Evolutionary conservation across 2,113 vertebrate species (phyloP).

Genomic region (Globicephala melas): DNA sequence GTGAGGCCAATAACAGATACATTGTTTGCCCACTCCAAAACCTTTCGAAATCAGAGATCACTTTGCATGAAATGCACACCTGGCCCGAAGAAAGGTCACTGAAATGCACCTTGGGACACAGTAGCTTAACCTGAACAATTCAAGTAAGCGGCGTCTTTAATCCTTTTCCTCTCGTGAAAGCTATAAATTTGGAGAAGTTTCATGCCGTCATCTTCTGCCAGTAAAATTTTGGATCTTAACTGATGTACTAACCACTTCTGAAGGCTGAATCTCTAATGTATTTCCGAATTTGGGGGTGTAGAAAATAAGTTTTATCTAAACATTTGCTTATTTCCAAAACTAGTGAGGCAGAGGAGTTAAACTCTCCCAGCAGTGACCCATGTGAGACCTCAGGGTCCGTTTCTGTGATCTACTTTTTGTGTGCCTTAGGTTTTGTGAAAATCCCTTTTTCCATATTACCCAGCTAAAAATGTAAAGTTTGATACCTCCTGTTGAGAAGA

Average conservation of each 20-base stretch:
- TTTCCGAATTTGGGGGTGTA: not conserved
- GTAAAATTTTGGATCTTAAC: not conserved
- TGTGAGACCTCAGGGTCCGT: not conserved
- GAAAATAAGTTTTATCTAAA: not conserved
- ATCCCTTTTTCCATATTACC: not conserved
- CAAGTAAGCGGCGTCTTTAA: not conserved
- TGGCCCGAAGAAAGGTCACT: not conserved
- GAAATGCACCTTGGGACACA: not conserved
- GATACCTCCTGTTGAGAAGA: not conserved
- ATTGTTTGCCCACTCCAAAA: not conserved
- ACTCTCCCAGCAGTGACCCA: not conserved
- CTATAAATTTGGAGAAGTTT: not conserved
- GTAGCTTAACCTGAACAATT: not conserved
- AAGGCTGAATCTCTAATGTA: not conserved
- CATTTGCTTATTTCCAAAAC: not conserved
- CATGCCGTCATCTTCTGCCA: not conserved
- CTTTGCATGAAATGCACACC: not conserved
- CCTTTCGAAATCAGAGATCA: conserved; percentile 26
- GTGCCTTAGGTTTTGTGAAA: not conserved
- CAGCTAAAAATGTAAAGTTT: not conserved
- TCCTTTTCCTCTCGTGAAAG: not conserved
- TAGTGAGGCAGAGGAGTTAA: not conserved
- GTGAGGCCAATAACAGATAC: not conserved
- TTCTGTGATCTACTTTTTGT: not conserved
- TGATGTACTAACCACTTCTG: not conserved